These are phyloP conservation scores for Linyphia triangularis DNA, from an alignment of 2,888 invertebrate species.

Conservation along the genomic window DNA sequence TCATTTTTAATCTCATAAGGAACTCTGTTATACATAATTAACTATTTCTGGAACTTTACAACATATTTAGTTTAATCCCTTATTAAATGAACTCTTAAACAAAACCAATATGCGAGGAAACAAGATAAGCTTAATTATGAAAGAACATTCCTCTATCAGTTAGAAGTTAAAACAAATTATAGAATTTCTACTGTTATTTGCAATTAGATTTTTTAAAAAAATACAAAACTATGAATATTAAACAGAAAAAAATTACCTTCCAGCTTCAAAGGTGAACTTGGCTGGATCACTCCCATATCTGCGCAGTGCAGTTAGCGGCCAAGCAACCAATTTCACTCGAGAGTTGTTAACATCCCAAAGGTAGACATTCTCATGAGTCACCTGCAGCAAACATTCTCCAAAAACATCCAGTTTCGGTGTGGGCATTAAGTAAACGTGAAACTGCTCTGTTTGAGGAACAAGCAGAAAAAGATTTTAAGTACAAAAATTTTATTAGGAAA, in stretches of 20 bases:
- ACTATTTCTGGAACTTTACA: too few relatives aligned
- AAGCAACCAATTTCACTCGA: slow-evolving; percentile 77
- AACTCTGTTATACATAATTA: too few relatives aligned
- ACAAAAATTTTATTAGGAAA: background rate
- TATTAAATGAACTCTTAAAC: too few relatives aligned
- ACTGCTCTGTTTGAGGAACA: slow-evolving; percentile 76
- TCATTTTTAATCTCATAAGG: too few relatives aligned
- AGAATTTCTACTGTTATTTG: too few relatives aligned
- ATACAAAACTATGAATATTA: too few relatives aligned
- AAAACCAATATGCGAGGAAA: too few relatives aligned
- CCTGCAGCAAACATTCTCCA: slow-evolving; percentile 78
- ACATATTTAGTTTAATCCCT: too few relatives aligned
- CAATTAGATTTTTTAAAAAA: too few relatives aligned
- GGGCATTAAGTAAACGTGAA: slow-evolving; percentile 78
- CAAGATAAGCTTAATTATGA: too few relatives aligned
- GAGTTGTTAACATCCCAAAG: slow-evolving; percentile 77
- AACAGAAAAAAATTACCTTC: slow-evolving; percentile 77
- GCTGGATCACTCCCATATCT: slow-evolving; percentile 78
- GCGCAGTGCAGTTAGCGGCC: slow-evolving; percentile 78
- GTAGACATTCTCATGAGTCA: slow-evolving; percentile 78
- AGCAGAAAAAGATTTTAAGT: background rate
- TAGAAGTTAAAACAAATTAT: too few relatives aligned
- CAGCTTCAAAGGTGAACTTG: slow-evolving; percentile 78
- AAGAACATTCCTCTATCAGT: too few relatives aligned
- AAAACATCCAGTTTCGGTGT: slow-evolving; percentile 77